Conservation (phyloP, 2,797 vertebrate species). For the Oophaga sylvatica region DNA sequence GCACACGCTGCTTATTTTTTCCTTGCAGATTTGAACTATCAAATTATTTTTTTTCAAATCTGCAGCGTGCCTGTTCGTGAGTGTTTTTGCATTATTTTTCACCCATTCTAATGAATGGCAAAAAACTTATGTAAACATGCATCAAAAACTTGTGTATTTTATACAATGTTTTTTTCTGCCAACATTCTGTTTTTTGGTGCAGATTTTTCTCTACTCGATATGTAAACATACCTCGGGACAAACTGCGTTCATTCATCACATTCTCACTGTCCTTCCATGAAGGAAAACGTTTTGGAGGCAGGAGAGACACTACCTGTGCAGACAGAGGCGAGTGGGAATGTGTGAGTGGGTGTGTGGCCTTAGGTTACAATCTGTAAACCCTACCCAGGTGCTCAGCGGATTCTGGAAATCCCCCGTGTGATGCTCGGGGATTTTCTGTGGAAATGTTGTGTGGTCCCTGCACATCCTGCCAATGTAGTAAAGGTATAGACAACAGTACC, state of each 20-base stretch:
- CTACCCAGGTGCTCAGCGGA: constrained; percentile 46
- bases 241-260: background rate
- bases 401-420: constrained; percentile 54
- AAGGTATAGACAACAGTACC: background rate
- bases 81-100: too few relatives aligned
- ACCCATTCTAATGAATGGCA: too few relatives aligned
- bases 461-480: constrained; percentile 28
- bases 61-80: too few relatives aligned
- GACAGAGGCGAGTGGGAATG: constrained; percentile 31
- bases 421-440: constrained; percentile 49
- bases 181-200: too few relatives aligned
- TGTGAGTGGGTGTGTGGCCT: constrained; percentile 58
- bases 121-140: too few relatives aligned
- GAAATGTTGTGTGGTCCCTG: constrained; percentile 40
- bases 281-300: background rate
- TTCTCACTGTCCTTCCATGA: background rate
- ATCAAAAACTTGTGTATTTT: too few relatives aligned
- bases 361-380: constrained; percentile 28
- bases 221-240: too few relatives aligned
- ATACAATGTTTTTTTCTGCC: too few relatives aligned
- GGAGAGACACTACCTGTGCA: constrained; percentile 16
- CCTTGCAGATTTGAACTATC: too few relatives aligned
- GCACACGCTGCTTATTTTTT: too few relatives aligned
- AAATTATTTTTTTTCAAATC: too few relatives aligned
- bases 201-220: too few relatives aligned